Conservation (phyloP, 2,888 invertebrate genomes). For the Mimumesa dahlbomi region DNA sequence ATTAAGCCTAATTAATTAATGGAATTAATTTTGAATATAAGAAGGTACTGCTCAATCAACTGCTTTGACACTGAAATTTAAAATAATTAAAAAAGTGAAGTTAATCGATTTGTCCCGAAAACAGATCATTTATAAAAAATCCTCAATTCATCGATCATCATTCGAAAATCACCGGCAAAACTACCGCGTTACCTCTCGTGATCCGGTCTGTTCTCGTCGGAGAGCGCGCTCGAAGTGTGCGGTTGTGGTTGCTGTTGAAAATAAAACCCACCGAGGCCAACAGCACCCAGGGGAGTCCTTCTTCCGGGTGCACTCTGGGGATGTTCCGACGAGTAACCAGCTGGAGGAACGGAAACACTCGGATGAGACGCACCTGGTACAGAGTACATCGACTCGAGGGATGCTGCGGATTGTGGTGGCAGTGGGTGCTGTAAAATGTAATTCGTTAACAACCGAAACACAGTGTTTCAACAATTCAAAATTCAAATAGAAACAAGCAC, state of each 20-base stretch:
- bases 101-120: too few relatives aligned
- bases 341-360: constrained; percentile 76
- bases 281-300: constrained; percentile 91
- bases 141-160: too few relatives aligned
- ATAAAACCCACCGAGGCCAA: constrained; percentile 93
- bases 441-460: background rate
- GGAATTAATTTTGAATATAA: too few relatives aligned
- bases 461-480: background rate
- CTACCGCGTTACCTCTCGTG: constrained; percentile 77
- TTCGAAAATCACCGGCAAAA: too few relatives aligned
- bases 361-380: constrained; percentile 71
- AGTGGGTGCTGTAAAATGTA: constrained; percentile 69
- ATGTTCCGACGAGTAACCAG: constrained; percentile 81
- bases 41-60: too few relatives aligned
- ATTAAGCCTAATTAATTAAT: too few relatives aligned
- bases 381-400: constrained; percentile 71
- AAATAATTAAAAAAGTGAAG: too few relatives aligned
- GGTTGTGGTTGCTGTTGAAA: constrained; percentile 86
- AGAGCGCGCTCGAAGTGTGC: constrained; percentile 80
- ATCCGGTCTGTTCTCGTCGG: constrained; percentile 91
- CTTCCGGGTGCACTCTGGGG: constrained; percentile 82
- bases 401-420: constrained; percentile 70
- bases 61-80: too few relatives aligned
- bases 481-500: background rate
- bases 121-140: too few relatives aligned